A percentile compares a stretch with the other conserved stretches of the same genome.
Evolutionary conservation across 2,888 invertebrate genomes (phyloP).

Genomic region (Athalia circularis): DNA sequence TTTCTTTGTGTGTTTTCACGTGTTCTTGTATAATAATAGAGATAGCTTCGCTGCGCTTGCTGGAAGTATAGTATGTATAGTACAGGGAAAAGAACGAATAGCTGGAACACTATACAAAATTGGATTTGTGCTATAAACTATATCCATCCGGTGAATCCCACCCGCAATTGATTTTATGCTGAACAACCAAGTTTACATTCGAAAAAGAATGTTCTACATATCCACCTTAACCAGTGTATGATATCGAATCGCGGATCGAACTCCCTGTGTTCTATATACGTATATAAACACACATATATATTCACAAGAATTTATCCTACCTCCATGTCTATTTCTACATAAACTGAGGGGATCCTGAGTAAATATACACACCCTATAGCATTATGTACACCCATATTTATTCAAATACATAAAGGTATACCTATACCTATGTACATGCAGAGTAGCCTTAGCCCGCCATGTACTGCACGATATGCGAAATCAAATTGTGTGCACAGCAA

Average conservation of each 20-base stretch:
- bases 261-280: background rate
- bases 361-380: no score
- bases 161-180: conserved; percentile 39
- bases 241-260: conserved; percentile 28
- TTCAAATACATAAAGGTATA: no score
- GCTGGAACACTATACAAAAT: conserved; percentile 35
- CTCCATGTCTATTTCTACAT: no score
- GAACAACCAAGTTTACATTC: conserved; percentile 39
- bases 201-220: conserved; percentile 39
- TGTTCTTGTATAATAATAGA: conserved; percentile 34
- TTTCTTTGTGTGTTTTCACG: conserved; percentile 5
- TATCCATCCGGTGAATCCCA: conserved; percentile 34
- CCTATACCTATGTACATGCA: no score
- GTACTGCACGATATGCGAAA: no score
- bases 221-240: conserved; percentile 12
- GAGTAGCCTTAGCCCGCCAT: no score
- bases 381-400: no score
- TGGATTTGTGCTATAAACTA: conserved; percentile 27
- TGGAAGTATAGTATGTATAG: no score
- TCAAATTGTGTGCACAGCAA: no score
- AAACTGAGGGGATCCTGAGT: no score
- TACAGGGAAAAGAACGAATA: background rate
- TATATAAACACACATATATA: background rate
- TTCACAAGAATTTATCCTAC: no score
- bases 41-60: conserved; percentile 10